Percentiles rank a stretch among this genome's conserved stretches.
These are phyloP conservation scores for Machimus atricapillus DNA, from an alignment of 2,888 invertebrate species.

Conservation along the genomic window DNA sequence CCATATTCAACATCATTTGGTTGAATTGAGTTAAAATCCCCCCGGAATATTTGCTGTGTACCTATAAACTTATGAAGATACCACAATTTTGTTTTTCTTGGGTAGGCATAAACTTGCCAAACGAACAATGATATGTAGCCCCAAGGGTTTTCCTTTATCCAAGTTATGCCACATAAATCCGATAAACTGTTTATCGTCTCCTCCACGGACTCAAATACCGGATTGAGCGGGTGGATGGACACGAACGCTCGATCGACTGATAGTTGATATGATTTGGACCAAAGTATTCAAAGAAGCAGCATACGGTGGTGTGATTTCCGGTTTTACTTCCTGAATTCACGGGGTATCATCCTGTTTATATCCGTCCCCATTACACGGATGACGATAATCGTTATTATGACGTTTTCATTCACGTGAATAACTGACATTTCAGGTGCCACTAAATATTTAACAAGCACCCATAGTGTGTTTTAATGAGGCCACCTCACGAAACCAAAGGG, in stretches of 20 bases:
- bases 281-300: neutral
- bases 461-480: neutral
- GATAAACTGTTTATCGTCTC: conserved; percentile 8
- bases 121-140: neutral
- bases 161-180: conserved; percentile 26
- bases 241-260: conserved; percentile 3
- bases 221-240: neutral
- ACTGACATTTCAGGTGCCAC: neutral
- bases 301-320: neutral
- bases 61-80: too few species aligned
- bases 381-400: neutral
- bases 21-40: too few species aligned
- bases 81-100: neutral
- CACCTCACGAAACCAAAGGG: neutral
- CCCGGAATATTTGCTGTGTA: too few species aligned
- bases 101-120: neutral
- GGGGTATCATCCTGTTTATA: neutral
- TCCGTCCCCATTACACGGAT: neutral
- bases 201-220: neutral
- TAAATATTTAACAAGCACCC: neutral
- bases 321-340: neutral
- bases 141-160: neutral
- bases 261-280: neutral
- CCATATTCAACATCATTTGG: too few species aligned
- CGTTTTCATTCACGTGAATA: neutral